Base-by-base conservation (phyloP, 2,797 vertebrate genomes). In the Myotis pilosus region DNA sequence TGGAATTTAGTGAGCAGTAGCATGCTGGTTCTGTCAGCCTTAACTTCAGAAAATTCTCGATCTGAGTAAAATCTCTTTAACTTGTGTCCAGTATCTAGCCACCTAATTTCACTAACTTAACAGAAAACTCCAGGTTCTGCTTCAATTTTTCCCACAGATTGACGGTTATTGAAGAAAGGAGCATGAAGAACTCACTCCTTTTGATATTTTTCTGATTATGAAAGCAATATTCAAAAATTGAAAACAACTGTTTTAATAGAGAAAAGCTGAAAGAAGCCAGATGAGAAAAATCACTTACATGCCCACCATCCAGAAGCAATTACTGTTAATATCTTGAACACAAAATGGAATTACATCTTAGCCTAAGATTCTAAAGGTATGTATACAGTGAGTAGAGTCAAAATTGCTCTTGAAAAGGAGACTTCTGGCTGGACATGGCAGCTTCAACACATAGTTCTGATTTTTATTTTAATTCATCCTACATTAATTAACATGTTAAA, bases 201-300 rank as follows among this genome's bases (percentile, higher is more conserved):
- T 87, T 69, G 41, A 72, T 87, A 78, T 80, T 89, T 84, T 94
- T 87, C 92, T 79, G 76, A 94, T 89, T 51, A 72, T 53, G 33
- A 87, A 94, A 71, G 53, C 47, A 62, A 89, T 68, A 92, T 33
- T 92, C 33, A 78, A 81, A 95, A 95, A 66, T 19, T 78, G 19
- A 82, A 89, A 89, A 71, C 38, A 78, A 72, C 30, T 19, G 3
- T 74, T 80, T 92, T 53, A 91, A 62, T 57, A 72, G 6, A 60
- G 62, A 60, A 82, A 90, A 87, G 55, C 20, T 55, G n/a, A 79
- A 75, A 91, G 57, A 20, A 74, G 9, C 20, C 76, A 87, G 55
- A 62, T 47, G 30, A 84, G 64, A 90, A 92, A 87, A 79, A 30
- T 41, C 66, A 95, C 25, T 53, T 13, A 57, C 20, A 53, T n/a